Evolutionary conservation across 2,888 invertebrate genomes (phyloP), one percentile per base, ranked within the genome.

Genomic region (Cosmorhoe ocellata): DNA sequence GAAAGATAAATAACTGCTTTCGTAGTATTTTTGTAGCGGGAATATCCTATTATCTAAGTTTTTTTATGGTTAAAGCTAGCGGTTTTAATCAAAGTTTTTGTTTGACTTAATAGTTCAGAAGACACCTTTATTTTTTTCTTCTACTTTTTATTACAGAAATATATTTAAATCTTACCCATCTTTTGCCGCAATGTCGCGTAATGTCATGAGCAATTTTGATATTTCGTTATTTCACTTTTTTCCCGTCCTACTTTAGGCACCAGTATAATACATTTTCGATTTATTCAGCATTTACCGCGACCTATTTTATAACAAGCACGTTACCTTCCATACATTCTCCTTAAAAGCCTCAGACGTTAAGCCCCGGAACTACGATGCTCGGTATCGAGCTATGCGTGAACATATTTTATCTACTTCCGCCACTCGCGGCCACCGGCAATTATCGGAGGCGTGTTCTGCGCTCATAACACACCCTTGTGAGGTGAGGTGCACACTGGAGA

Each of bases 401-500:
- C 78, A 84, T 86, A 88, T 86, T 86, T 85, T 82, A 84, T 84
- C 86, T 76, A 69, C 74, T 78, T 84, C 86, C 84, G 77, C 68
- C 63, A 67, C 58, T 69, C 72, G 63, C 65, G 70, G 71, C 81
- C 73, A 69, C 67, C 63, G 66, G 80, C 78, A 85, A 85, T 88
- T 88, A 88, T 84, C 78, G 70, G 61, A 71, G 69, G 79, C 86
- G 83, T 86, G 84, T 68, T 83, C 64, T 66, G 70, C 68, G 74
- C 77, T 82, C 84, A 87, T 88, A 88, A 84, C 56, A 59, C 53
- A 58, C 58, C 55, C 48, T 54, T 43, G 37, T 44, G 42, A 51
- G 48, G 52, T 51, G 27, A 12, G 36, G 47, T 49, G 14, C 47
- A 52, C 42, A 59, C 37, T 37, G 43, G 30, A 47, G 31, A 41